These are phyloP conservation scores for Pedicia rivosa DNA, from an alignment of 2,888 invertebrate species.

Conservation along the genomic window DNA sequence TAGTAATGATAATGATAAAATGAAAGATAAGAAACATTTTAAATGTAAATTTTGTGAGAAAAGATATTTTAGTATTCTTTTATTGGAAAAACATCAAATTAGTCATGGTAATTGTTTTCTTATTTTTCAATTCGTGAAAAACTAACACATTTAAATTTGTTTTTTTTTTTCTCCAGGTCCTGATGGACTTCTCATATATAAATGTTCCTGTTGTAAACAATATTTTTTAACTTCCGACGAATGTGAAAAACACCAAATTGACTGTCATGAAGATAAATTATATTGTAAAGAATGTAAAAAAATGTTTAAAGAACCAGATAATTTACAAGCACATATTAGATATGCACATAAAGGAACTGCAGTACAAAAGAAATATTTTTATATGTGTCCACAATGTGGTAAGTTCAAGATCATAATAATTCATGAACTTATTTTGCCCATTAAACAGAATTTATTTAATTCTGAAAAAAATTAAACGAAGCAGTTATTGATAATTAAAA, in stretches of 20 bases:
- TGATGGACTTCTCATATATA: conserved; percentile 24
- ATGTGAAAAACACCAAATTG: conserved; percentile 27
- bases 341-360: conserved; percentile 14
- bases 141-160: neutral
- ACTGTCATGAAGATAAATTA: conserved; percentile 27
- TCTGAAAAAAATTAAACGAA: neutral
- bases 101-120: too few species aligned
- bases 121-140: neutral
- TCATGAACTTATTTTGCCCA: neutral
- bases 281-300: conserved; percentile 32
- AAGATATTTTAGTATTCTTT: conserved; percentile 22
- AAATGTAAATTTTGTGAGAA: conserved; percentile 26
- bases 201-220: conserved; percentile 30
- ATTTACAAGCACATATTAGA: conserved; percentile 29
- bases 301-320: conserved; percentile 29
- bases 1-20: neutral
- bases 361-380: conserved; percentile 18
- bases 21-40: conserved; percentile 19
- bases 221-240: conserved; percentile 28
- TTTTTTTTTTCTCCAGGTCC: too few species aligned
- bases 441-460: neutral
- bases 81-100: conserved; percentile 22
- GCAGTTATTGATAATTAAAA: conserved; percentile 12
- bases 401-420: neutral
- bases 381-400: conserved; percentile 17